Base-by-base conservation (phyloP, 1,140 invertebrate species). In the Aporrectodea caliginosa region DNA sequence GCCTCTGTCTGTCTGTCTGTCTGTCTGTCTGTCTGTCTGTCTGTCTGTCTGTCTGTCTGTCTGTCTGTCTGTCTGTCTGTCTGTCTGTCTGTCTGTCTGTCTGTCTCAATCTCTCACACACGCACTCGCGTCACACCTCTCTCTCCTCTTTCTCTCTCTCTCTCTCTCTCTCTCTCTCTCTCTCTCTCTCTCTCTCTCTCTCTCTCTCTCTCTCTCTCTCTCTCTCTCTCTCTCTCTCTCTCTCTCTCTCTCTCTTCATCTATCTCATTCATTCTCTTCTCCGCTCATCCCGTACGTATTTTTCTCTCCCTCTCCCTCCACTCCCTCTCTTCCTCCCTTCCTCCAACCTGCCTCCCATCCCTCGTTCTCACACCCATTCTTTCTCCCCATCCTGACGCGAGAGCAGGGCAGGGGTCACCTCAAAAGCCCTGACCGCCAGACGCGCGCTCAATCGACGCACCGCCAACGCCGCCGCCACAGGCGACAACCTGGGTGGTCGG, bases 131-230 rank as follows among this genome's bases (percentile, higher is more conserved):
- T n/a, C n/a, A n/a, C n/a, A n/a, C n/a, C n/a, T n/a, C n/a, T n/a
- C n/a, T n/a, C n/a, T n/a, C 22, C 43, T 58, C 43, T 12, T 58
- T 58, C 43, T 58, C 43, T 58, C 43, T 58, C 43, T 58, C 43
- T 58, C 43, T 58, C 43, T 58, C 43, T 58, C 43, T 58, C 43
- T 58, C 43, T 58, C 43, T 58, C 43, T 58, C 43, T 58, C 43
- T 58, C 43, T 58, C 43, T 58, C 43, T 58, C 43, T 58, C 43
- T 58, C 43, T 58, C 43, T 58, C 43, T 58, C 43, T 58, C 43
- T 58, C 43, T 58, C 43, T 58, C 43, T 58, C 43, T 58, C 43
- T 58, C 43, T 58, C 6, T 58, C 43, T 58, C 6, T 58, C 43
- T 58, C 43, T 58, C 43, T 58, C 43, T 58, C 6, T 58, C 43